Base-by-base conservation (phyloP, 2,888 invertebrate species). In the Notodonta ziczac region DNA sequence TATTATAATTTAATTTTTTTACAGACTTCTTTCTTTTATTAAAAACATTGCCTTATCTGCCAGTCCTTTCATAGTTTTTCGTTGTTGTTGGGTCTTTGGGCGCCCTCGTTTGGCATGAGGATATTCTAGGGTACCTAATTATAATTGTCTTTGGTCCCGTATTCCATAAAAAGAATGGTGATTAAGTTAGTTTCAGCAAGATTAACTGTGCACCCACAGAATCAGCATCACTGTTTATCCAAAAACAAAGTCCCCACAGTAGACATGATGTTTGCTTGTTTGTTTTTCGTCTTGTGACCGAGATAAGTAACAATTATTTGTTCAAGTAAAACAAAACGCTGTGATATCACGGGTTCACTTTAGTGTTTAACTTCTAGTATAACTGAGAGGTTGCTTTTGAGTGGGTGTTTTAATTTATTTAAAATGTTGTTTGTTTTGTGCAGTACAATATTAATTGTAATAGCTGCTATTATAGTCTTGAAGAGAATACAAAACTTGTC, bases 341-440 rank as follows among this genome's bases (percentile, higher is more conserved):
- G 56, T 70, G 66, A 63, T 60, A 62, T 65, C 60, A 65, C 68
- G 57, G 56, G 60, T 63, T 60, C 60, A 62, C 67, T 70, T 81
- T 76, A 84, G 79, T 84, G 58, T 50, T 42, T 64, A 60, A 62
- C 63, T 50, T 69, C 63, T 57, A 53, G 61, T 66, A 59, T 63
- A 60, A 48, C 60, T 59, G 72, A 67, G 66, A 70, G 75, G 83
- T 81, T 67, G 66, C 59, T 55, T 56, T 13, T 42, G 39, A 53
- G 57, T 61, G 42, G 53, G 4, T 53, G 57, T 62, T 67, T 51
- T 54, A 35, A 56, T 52, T 50, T 14, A 13, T 46, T 58, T 58
- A 77, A 62, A 71, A 91, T 90, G 88, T 70, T 87, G 52, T 78
- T 84, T 59, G 89, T 81, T 63, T 67, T 85, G 9, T 91, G 86